Base-by-base conservation (phyloP, 1,140 invertebrate species). In the Holotrichia oblita region DNA sequence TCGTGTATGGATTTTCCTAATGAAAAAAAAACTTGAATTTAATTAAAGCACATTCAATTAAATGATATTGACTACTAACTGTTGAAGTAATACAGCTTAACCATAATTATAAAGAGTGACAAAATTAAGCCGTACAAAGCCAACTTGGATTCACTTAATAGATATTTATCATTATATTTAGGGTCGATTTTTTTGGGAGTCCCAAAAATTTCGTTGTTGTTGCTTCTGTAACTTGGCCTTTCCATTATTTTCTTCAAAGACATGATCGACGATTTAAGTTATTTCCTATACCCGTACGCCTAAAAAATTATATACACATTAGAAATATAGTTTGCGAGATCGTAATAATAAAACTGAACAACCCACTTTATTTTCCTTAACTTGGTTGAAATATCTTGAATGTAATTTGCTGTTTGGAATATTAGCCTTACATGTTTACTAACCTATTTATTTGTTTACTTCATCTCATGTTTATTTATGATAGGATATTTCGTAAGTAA, bases 81-180 rank as follows among this genome's bases (percentile, higher is more conserved):
- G 73, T 85, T 78, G 14, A 59, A 77, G 42, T 27, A 79, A 27
- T 79, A 83, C 20, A 84, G 20, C 80, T 85, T 85, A 40, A 42
- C 61, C 40, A 69, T 17, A 48, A 85, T 77, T 24, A 85, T 75
- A 34, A 79, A n/a, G 20, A 84, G 76, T 8, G 83, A 85, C 12
- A 85, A 64, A 77, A 83, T 44, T 24, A 85, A 76, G n/a, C 82
- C 84, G 69, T 77, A 80, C 40, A 81, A n/a, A n/a, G 80, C 82
- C 40, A 82, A 79, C 80, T 79, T 83, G 78, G 81, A 77, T 77
- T 84, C 84, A 76, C 69, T 83, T 17, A 82, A 42, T 4, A 80
- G 48, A 59, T 78, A 42, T 17, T 82, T 80, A 48, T 81, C 73
- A 20, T 80, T 79, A n/a, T 40, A 22, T 40, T 59, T 61, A 17